A percentile compares a stretch with the other conserved stretches of the same genome.
These are phyloP conservation scores for Acanthoscelides obtectus DNA, from an alignment of 2,888 invertebrate species.

Conservation along the genomic window DNA sequence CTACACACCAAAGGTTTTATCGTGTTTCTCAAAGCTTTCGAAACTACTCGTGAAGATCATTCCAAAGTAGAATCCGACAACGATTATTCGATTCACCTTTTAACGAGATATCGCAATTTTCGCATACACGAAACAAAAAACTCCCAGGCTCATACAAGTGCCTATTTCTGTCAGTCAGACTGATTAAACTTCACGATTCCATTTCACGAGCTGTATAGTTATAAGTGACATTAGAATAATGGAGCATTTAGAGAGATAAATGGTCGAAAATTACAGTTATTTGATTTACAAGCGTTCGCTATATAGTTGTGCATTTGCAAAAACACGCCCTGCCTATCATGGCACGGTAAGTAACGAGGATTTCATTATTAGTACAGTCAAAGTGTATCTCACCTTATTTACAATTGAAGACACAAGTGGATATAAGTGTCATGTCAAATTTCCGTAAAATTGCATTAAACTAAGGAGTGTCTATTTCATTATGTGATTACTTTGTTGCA, in stretches of 20 bases:
- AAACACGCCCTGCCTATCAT: background rate
- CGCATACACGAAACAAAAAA: background rate
- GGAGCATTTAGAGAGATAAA: constrained; percentile 2
- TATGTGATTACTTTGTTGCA: too few relatives aligned
- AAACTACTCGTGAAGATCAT: background rate
- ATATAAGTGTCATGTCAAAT: too few relatives aligned
- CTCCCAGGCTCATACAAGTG: background rate
- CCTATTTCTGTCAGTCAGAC: background rate
- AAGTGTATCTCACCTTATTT: background rate
- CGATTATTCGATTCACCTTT: background rate
- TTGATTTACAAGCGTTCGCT: background rate
- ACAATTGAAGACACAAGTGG: too few relatives aligned
- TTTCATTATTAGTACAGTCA: background rate
- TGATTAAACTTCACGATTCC: background rate
- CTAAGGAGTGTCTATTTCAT: too few relatives aligned
- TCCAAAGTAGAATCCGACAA: background rate
- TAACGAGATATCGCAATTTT: background rate
- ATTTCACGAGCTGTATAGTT: background rate
- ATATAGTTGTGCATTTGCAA: background rate
- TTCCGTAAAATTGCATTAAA: too few relatives aligned
- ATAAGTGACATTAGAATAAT: constrained; percentile 3
- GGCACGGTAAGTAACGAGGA: background rate
- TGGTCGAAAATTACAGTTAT: constrained; percentile 4
- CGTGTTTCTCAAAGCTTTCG: background rate
- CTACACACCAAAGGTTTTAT: too few relatives aligned